These are phyloP conservation scores for Timema podura DNA, from an alignment of 2,888 invertebrate species.

Conservation along the genomic window DNA sequence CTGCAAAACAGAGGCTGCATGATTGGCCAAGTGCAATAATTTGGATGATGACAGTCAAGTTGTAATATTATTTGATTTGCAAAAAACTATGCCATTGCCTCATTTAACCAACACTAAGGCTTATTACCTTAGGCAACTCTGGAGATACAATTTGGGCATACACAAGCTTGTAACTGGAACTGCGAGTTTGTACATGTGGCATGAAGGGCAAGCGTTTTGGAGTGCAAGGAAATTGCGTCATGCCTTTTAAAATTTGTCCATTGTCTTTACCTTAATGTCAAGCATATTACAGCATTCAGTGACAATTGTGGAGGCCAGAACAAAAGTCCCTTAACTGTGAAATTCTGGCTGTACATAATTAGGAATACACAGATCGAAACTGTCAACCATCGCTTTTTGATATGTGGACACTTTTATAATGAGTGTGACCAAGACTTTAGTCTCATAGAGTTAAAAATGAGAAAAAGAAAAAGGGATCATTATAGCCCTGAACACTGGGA, in stretches of 20 bases:
- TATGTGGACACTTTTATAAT: background rate
- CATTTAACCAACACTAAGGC: background rate
- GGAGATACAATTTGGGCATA: background rate
- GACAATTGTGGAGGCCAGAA: slow-evolving; percentile 11
- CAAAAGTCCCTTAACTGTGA: background rate
- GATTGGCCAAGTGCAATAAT: background rate
- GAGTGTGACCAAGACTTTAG: background rate
- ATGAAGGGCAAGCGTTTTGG: slow-evolving; percentile 31
- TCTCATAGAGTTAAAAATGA: background rate
- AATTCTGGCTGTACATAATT: background rate
- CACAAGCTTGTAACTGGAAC: background rate
- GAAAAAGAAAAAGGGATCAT: background rate
- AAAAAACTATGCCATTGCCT: background rate
- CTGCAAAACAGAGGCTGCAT: background rate
- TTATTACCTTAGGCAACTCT: background rate
- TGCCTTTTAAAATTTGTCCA: slow-evolving; percentile 30
- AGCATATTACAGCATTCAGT: slow-evolving; percentile 28
- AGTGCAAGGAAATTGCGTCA: slow-evolving; percentile 32
- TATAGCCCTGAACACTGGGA: background rate
- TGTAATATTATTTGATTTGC: slow-evolving; percentile 1
- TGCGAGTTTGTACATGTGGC: slow-evolving; percentile 32
- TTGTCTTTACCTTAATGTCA: slow-evolving; percentile 24
- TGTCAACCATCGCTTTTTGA: background rate
- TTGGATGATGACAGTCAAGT: background rate
- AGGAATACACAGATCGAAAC: background rate